These are phyloP conservation scores for Tetraodon nigroviridis DNA, from an alignment of 2,113 vertebrate species.

Conservation along the genomic window DNA sequence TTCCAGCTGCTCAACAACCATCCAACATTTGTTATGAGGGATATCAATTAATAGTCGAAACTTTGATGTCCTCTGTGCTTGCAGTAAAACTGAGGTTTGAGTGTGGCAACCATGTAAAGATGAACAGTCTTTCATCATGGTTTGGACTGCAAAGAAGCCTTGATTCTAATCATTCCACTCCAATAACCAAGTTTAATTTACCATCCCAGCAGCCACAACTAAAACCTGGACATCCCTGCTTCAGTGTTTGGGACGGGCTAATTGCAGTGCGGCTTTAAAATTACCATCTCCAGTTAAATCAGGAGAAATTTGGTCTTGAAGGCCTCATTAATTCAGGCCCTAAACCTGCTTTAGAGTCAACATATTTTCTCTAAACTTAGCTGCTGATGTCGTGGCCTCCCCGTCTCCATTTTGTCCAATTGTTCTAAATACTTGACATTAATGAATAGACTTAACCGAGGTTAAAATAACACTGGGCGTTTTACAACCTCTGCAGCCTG, in stretches of 20 bases:
- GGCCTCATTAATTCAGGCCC: conserved; percentile 9
- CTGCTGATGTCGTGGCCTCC: conserved; percentile 42
- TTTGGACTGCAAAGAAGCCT: conserved; percentile 32
- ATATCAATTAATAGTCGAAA: not conserved
- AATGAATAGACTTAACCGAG: conserved; percentile 37
- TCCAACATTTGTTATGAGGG: too few species aligned
- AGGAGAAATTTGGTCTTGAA: conserved; percentile 32
- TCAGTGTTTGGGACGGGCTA: conserved; percentile 45
- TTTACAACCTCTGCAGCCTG: conserved; percentile 15
- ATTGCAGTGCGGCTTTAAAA: conserved; percentile 52
- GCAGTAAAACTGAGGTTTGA: conserved; percentile 24
- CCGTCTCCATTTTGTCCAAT: conserved; percentile 26
- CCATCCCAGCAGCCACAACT: conserved; percentile 58
- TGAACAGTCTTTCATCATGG: conserved; percentile 51
- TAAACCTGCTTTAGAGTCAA: conserved; percentile 10
- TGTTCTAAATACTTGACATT: conserved; percentile 46
- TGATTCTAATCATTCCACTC: conserved; percentile 53
- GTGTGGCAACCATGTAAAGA: conserved; percentile 15
- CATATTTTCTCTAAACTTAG: conserved; percentile 40
- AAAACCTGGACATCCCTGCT: conserved; percentile 48
- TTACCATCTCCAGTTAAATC: conserved; percentile 59
- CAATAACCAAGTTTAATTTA: conserved; percentile 42
- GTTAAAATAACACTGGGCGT: conserved; percentile 55
- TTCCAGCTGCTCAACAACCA: not conserved
- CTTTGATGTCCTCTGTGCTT: not conserved